Percentiles rank a stretch among this genome's conserved stretches.
phyloP scores from a whole-genome alignment of 92 coral and sea anemone species.

The Diadumene lineata region DNA sequence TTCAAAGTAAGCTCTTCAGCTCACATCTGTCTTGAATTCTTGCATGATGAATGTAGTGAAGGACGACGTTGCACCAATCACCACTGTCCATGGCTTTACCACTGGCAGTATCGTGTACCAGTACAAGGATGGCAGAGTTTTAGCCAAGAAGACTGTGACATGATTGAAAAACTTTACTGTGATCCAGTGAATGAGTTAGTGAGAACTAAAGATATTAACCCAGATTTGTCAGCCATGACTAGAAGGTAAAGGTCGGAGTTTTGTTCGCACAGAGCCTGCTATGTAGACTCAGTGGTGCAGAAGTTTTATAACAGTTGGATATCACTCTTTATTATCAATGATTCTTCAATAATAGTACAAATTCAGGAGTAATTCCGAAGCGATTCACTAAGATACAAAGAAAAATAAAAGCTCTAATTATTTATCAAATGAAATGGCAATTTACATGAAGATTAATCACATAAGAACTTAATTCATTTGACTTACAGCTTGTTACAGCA shows the following conservation, averaged over 20 bases:
- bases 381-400: no score
- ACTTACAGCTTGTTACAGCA: no score
- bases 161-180: slow-evolving; percentile 65
- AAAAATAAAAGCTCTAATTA: no score
- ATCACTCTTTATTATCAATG: no score
- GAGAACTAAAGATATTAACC: slow-evolving; percentile 53
- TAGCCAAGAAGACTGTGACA: slow-evolving; percentile 33
- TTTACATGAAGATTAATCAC: no score
- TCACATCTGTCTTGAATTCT: slow-evolving; percentile 64
- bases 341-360: no score
- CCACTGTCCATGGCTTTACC: slow-evolving; percentile 78
- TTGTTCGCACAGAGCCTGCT: no score
- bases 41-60: slow-evolving; percentile 55
- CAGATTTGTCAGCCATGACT: slow-evolving; percentile 36
- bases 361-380: no score
- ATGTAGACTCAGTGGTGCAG: no score
- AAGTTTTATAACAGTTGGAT: no score
- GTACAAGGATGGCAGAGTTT: slow-evolving; percentile 72
- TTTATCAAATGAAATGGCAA: no score
- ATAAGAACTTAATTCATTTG: no score
- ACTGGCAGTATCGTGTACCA: slow-evolving; percentile 80
- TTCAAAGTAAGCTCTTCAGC: slow-evolving; percentile 52
- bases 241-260: slow-evolving; percentile 24
- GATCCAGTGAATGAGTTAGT: slow-evolving; percentile 57
- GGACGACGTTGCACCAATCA: slow-evolving; percentile 67